Evolutionary conservation across 1,140 invertebrate species (phyloP).

Genomic region (Vanessa tameamea): DNA sequence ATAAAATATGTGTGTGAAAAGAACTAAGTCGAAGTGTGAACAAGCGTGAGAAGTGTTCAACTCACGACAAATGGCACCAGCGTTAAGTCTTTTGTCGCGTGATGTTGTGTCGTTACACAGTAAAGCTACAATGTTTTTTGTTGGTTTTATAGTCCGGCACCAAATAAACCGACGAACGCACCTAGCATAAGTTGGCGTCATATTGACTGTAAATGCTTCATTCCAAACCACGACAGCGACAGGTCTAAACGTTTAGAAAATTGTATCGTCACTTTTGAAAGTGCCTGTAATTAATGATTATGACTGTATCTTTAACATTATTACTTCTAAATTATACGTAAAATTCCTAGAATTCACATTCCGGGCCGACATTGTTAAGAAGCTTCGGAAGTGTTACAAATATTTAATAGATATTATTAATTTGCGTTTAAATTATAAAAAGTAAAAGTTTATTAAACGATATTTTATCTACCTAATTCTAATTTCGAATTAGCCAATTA

Average conservation of each 20-base stretch:
- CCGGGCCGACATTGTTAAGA: no score
- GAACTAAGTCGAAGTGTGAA: not conserved
- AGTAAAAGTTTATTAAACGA: no score
- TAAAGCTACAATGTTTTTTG: not conserved
- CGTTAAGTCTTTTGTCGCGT: not conserved
- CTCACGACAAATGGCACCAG: constrained; percentile 4
- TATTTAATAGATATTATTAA: no score
- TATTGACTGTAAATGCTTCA: not conserved
- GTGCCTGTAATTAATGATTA: no score
- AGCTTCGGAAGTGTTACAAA: no score
- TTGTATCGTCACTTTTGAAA: not conserved
- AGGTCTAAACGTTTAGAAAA: no score
- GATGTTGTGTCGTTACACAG: not conserved
- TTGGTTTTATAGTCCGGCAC: not conserved
- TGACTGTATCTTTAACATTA: no score
- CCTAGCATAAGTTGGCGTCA: not conserved
- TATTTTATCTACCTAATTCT: no score
- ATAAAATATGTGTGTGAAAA: not conserved
- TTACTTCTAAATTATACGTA: no score
- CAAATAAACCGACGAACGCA: not conserved
- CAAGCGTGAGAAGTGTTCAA: constrained; percentile 12
- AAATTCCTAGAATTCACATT: no score
- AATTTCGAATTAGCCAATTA: no score
- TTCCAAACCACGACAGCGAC: not conserved
- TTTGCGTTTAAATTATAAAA: no score